Evolutionary conservation across 2,888 invertebrate genomes (phyloP).

Genomic region (Apodemia hepburni): DNA sequence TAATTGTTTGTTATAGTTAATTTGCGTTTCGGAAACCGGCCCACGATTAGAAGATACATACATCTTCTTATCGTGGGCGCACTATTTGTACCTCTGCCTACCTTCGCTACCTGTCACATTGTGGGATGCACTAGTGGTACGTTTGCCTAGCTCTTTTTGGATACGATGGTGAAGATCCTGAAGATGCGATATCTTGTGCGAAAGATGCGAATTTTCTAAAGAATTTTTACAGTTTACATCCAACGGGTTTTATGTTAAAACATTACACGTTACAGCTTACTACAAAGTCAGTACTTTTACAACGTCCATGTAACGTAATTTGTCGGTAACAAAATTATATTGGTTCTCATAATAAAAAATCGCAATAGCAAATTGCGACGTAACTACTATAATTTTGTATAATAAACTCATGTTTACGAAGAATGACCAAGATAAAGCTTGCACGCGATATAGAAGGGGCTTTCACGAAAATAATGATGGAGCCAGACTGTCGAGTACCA

Average conservation of each 20-base stretch:
- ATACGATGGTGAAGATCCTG: too few species aligned
- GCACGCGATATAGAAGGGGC: constrained; percentile 47
- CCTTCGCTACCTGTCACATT: too few species aligned
- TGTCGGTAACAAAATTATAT: constrained; percentile 36
- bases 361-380: constrained; percentile 53
- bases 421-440: constrained; percentile 44
- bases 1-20: too few species aligned
- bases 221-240: neutral
- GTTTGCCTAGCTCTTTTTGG: too few species aligned
- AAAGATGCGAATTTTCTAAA: neutral
- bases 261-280: neutral
- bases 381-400: constrained; percentile 59
- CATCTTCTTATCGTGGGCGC: too few species aligned
- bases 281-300: constrained; percentile 3
- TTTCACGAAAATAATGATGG: constrained; percentile 21
- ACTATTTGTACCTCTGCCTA: too few species aligned
- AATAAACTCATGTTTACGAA: constrained; percentile 51
- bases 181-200: too few species aligned
- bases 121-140: too few species aligned
- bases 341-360: constrained; percentile 52
- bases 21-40: too few species aligned
- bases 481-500: neutral
- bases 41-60: too few species aligned
- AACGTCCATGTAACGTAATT: constrained; percentile 27
- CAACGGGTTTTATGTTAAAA: neutral